Percentiles rank a stretch among this genome's conserved stretches.
phyloP scores from a whole-genome alignment of 2,797 vertebrate species.

The Enteromius unitaeniatus region DNA sequence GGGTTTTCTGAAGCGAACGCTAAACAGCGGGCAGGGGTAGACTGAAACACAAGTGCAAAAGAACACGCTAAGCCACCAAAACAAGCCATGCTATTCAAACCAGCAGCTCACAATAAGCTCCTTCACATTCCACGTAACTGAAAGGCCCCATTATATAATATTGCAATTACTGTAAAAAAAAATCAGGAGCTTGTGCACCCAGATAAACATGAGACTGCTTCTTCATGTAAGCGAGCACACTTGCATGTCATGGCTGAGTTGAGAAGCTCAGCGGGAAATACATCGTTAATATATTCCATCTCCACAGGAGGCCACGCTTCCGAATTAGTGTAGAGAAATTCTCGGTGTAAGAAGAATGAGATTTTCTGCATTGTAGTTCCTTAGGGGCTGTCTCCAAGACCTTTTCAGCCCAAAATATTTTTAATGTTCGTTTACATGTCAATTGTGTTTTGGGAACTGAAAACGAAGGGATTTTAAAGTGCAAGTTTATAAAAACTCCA shows the following conservation, averaged over 20 bases:
- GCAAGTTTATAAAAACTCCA: too few species aligned
- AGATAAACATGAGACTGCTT: conserved; percentile 13
- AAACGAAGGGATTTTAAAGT: too few species aligned
- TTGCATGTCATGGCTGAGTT: conserved; percentile 50
- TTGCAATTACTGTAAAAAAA: not conserved
- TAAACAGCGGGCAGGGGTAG: conserved; percentile 97
- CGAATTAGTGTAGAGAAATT: conserved; percentile 59
- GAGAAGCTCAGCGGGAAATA: conserved; percentile 52
- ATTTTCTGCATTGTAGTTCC: conserved; percentile 12
- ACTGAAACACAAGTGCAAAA: conserved; percentile 78
- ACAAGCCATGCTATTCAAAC: not conserved
- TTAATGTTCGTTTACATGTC: too few species aligned
- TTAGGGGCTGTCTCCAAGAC: not conserved
- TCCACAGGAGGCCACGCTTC: conserved; percentile 34
- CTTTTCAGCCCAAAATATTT: too few species aligned
- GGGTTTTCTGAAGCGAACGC: conserved; percentile 95
- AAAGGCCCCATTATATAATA: not conserved
- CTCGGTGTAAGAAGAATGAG: not conserved
- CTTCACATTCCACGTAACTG: not conserved
- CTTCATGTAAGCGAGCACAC: conserved; percentile 38
- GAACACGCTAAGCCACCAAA: not conserved
- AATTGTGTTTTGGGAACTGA: too few species aligned
- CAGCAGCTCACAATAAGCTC: conserved; percentile 8
- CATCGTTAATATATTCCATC: conserved; percentile 69
- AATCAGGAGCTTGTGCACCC: not conserved